A percentile compares a stretch with the other conserved stretches of the same genome.
Conservation (phyloP, 1,140 invertebrate species). For the Centruroides sculpturatus region DNA sequence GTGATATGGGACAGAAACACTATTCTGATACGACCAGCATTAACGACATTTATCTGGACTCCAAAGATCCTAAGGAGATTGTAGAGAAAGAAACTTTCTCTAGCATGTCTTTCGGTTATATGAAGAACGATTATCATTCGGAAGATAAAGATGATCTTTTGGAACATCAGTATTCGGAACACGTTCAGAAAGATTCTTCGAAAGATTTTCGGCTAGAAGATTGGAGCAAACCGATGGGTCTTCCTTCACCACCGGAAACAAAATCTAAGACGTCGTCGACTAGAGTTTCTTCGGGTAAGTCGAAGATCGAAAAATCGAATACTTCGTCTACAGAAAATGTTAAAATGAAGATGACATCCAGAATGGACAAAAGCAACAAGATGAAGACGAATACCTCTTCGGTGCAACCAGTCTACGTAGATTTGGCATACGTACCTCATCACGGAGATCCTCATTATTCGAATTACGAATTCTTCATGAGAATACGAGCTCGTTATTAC, state of each 20-base stretch:
- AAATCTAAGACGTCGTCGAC: constrained; percentile 10
- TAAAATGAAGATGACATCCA: not conserved
- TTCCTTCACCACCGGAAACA: constrained; percentile 63
- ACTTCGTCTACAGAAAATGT: not conserved
- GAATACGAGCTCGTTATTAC: constrained; percentile 83
- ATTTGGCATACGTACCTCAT: constrained; percentile 90
- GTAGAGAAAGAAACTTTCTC: no score
- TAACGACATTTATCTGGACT: no score
- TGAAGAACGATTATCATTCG: no score
- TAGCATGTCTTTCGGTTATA: no score
- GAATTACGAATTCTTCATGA: constrained; percentile 88
- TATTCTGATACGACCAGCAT: no score
- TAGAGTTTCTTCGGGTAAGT: not conserved
- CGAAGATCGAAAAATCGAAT: not conserved
- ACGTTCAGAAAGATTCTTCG: not conserved
- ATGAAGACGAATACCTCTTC: constrained; percentile 1
- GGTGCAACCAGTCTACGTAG: constrained; percentile 62
- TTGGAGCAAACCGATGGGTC: constrained; percentile 79
- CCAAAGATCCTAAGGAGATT: no score
- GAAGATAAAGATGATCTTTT: no score
- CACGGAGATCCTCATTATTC: constrained; percentile 87
- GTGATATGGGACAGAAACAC: no score
- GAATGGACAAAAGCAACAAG: not conserved
- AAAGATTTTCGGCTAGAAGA: constrained; percentile 40
- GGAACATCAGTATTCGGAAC: no score